Percentiles rank a stretch among this genome's conserved stretches.
These are phyloP conservation scores for Hoplodrina blanda DNA, from an alignment of 2,888 invertebrate genomes.

Conservation along the genomic window DNA sequence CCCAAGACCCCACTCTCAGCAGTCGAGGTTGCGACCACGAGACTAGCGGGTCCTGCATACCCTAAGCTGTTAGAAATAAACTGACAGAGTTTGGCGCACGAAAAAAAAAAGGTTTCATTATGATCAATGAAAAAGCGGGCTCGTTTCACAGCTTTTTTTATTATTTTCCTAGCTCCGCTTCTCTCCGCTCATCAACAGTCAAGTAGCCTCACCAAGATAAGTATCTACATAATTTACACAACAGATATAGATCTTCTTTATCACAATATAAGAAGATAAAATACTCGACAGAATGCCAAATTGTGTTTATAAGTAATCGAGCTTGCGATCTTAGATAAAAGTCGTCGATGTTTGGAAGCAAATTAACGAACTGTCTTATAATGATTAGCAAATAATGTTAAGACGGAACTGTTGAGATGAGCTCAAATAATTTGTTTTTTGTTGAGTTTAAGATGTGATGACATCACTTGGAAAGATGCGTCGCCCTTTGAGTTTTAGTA, in stretches of 20 bases:
- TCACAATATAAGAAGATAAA: slow-evolving; percentile 39
- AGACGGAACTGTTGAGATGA: slow-evolving; percentile 34
- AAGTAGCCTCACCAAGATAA: slow-evolving; percentile 14
- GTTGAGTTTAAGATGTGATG: slow-evolving; percentile 15
- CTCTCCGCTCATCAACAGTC: neutral
- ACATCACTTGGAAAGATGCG: slow-evolving; percentile 17
- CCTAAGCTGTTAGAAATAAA: too few relatives aligned
- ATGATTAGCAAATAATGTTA: slow-evolving; percentile 39
- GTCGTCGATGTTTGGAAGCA: slow-evolving; percentile 39
- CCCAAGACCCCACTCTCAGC: too few relatives aligned
- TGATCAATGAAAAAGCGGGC: too few relatives aligned
- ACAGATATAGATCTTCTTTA: slow-evolving; percentile 28
- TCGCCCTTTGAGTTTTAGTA: slow-evolving; percentile 3
- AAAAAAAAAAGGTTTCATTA: too few relatives aligned
- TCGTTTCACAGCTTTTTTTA: neutral
- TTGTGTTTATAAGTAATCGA: slow-evolving; percentile 59
- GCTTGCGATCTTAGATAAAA: slow-evolving; percentile 41
- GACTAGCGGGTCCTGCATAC: too few relatives aligned
- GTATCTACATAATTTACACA: slow-evolving; percentile 38
- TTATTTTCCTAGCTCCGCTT: neutral
- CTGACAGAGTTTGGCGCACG: too few relatives aligned
- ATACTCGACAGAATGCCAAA: slow-evolving; percentile 43
- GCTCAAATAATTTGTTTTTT: slow-evolving; percentile 43
- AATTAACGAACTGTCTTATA: slow-evolving; percentile 52
- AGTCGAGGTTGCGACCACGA: too few relatives aligned